phyloP scores from a whole-genome alignment of 1,140 invertebrate genomes.

The Agraylea sexmaculata region DNA sequence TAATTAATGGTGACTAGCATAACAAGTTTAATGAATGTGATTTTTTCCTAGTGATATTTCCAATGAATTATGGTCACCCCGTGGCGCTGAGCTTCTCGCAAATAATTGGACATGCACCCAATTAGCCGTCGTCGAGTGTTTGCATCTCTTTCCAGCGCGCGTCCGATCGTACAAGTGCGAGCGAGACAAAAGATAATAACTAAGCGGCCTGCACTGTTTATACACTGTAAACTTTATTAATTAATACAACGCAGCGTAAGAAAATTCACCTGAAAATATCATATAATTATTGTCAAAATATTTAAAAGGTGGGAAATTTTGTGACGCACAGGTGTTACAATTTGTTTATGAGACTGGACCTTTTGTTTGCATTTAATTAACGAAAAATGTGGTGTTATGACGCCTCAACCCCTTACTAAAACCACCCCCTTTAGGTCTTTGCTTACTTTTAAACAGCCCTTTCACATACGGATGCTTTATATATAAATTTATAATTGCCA shows the following conservation, averaged over 20 bases:
- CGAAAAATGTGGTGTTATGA: constrained; percentile 16
- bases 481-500: too few relatives aligned
- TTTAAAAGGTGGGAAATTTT: too few relatives aligned
- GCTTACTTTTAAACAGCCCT: too few relatives aligned
- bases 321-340: too few relatives aligned
- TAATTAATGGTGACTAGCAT: too few relatives aligned
- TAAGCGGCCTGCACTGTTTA: constrained; percentile 18
- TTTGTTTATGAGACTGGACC: constrained; percentile 18
- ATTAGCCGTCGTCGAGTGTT: constrained; percentile 17
- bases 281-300: too few relatives aligned
- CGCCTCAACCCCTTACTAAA: constrained; percentile 1
- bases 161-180: constrained; percentile 2
- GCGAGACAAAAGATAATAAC: constrained; percentile 12
- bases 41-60: too few relatives aligned
- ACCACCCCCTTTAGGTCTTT: constrained; percentile 14
- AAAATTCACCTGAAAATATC: too few relatives aligned
- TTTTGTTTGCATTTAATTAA: constrained; percentile 20
- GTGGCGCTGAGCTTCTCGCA: constrained; percentile 14
- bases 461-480: too few relatives aligned
- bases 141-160: constrained; percentile 5
- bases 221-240: constrained; percentile 36
- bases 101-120: constrained; percentile 24
- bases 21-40: too few relatives aligned
- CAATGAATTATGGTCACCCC: constrained; percentile 2
- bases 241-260: too few relatives aligned